Evolutionary conservation across 2,797 vertebrate species (phyloP), one percentile per base, ranked within the genome.

Genomic region (Heterohyrax brucei): DNA sequence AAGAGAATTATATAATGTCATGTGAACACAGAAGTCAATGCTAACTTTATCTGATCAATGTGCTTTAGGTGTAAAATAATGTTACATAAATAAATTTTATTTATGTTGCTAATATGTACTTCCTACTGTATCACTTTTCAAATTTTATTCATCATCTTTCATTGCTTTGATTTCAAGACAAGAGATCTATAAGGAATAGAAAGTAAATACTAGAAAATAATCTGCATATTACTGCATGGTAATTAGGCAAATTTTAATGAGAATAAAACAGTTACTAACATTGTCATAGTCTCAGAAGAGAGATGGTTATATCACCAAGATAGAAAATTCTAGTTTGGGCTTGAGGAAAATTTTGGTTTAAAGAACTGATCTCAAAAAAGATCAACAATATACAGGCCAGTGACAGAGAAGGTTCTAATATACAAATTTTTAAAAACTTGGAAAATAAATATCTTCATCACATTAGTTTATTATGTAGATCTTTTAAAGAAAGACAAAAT

Each of bases 231-330:
- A 78, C 24, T 50, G 8, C 88, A 76, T 76, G 44, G 39, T 85
- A 87, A 92, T 66, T 73, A 94, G 9, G 50, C 19, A 66, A 44
- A 93, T 59, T 93, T 94, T 93, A 96, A 93, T 76, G 75, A 93
- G 75, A 96, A 85, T 61, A 92, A 73, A 89, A 10, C 39, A 66
- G 14, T 77, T 92, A 93, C 56, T 88, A 87, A 88, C 68, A 85
- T 75, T 82, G 90, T 87, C 33, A 68, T 70, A 66, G n/a, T 84
- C 91, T 95, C 46, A 90, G 22, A 86, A 80, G 30, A 95, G 87
- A 80, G 13, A 1, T 84, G 87, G 39, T 84, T 88, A 72, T n/a
- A 21, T 12, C 82, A 46, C 26, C 59, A 92, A 78, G 77, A 95
- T 79, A 91, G 75, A 87, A 12, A 16, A 78, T 84, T 94, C 50